Conservation (phyloP, 1,140 invertebrate genomes). For the Drosophila saltans region DNA sequence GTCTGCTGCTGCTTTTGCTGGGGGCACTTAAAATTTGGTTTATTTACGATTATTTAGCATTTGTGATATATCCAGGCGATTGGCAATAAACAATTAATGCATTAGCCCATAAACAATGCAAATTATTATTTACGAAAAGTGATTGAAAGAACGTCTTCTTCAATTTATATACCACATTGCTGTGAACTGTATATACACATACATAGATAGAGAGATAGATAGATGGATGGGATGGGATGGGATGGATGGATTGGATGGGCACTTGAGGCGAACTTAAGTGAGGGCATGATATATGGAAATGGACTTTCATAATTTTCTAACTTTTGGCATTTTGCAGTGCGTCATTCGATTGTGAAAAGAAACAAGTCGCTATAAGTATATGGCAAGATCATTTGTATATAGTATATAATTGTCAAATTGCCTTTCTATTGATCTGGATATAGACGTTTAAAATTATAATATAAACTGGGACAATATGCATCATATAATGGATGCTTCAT, state of each 20-base stretch:
- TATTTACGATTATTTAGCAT: constrained; percentile 76
- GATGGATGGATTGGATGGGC: constrained; percentile 15
- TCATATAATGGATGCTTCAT: constrained; percentile 88
- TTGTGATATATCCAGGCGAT: constrained; percentile 41
- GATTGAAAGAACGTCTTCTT: constrained; percentile 49
- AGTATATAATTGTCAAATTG: background rate
- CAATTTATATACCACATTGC: constrained; percentile 63
- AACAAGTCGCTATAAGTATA: constrained; percentile 7
- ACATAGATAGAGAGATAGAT: constrained; percentile 37
- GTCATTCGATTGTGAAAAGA: constrained; percentile 11
- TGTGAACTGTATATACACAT: constrained; percentile 31
- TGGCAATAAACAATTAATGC: constrained; percentile 72
- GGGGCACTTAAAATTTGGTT: constrained; percentile 56
- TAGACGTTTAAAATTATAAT: constrained; percentile 73
- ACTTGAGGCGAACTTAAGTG: constrained; percentile 43
- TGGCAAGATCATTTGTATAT: background rate
- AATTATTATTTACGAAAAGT: constrained; percentile 72
- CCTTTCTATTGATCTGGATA: constrained; percentile 44
- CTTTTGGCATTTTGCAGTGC: background rate
- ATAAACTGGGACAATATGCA: constrained; percentile 85
- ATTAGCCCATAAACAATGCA: constrained; percentile 64
- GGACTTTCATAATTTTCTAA: background rate
- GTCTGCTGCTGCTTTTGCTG: constrained; percentile 21
- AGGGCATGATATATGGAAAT: constrained; percentile 42
- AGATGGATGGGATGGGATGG: background rate